These are phyloP conservation scores for Physocephala rufipes DNA, from an alignment of 2,888 invertebrate genomes.

Conservation along the genomic window DNA sequence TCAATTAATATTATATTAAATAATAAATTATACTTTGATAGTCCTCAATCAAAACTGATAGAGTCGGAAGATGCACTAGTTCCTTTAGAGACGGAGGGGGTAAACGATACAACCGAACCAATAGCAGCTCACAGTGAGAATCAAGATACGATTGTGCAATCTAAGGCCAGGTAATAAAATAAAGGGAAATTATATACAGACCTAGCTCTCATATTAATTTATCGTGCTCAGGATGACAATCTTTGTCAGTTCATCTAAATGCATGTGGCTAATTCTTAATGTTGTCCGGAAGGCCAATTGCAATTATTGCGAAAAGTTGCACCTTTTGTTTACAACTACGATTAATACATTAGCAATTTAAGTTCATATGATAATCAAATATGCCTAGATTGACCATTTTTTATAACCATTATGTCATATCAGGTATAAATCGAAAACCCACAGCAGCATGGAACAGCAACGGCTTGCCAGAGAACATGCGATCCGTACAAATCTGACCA, in stretches of 20 bases:
- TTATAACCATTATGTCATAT: not conserved
- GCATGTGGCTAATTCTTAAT: no score
- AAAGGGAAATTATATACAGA: no score
- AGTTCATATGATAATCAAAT: no score
- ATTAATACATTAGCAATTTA: no score
- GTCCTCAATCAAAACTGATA: conserved; percentile 43
- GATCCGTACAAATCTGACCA: conserved; percentile 70
- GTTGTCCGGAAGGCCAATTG: no score
- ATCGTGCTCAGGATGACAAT: no score
- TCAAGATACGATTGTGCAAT: conserved; percentile 32
- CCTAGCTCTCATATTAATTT: no score
- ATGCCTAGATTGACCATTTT: no score
- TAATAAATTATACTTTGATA: conserved; percentile 30
- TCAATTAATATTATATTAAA: no score
- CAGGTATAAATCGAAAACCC: conserved; percentile 59
- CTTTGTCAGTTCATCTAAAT: no score
- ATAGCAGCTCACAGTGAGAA: not conserved
- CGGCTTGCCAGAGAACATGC: conserved; percentile 62
- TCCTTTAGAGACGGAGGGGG: conserved; percentile 53
- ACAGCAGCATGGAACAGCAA: conserved; percentile 57
- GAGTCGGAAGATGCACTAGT: conserved; percentile 46
- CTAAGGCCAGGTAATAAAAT: conserved; percentile 42
- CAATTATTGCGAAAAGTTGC: no score
- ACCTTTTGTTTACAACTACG: no score
- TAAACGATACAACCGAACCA: conserved; percentile 42